Base-by-base conservation (phyloP, 2,113 vertebrate genomes). In the Manacus vitellinus region DNA sequence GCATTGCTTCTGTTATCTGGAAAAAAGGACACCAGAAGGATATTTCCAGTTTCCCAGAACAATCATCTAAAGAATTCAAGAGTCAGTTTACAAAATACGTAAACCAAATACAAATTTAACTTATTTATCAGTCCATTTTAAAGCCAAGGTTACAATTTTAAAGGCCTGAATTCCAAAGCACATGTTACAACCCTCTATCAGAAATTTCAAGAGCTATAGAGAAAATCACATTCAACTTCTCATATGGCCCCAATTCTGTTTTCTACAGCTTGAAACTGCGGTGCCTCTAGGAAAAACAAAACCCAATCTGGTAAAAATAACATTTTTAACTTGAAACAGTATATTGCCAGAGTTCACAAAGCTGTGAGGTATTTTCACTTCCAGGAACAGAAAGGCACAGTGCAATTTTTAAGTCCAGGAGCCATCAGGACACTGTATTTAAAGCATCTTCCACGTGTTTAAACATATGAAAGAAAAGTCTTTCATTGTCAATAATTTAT, bases 281-380 rank as follows among this genome's bases (percentile, higher is more conserved):
- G 6, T 43, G 12, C 11, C 58, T 51, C 52, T 13, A 79, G 6
- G 33, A 65, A 56, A 22, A 67, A 46, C 21, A 65, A 68, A 62
- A 18, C 14, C 6, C 1, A 1, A 33, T 39, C 13, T 73, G 35
- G 13, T 79, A 79, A 79, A 79, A 79, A 79, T 11, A 88, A 18
- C 13, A 52, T 30, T 37, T 75, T 44, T 80, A 72, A 73, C 43
- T 70, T 70, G 39, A 51, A 90, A 39, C 25, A 73, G 58, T 55
- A 6, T 31, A 52, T 11, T 65, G 10, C 20, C 76, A 74, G 71
- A 75, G 41, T 91, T 58, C 37, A 23, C 68, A 74, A 76, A 73
- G 55, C 72, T 51, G n/a, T 74, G 93, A 97, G 92, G 92, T 88
- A 90, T 95, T 92, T 93, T 79, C 77, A 80, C 10, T 83, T 92